Conservation (phyloP, 2,888 invertebrate species). For the Brenthis daphne region DNA sequence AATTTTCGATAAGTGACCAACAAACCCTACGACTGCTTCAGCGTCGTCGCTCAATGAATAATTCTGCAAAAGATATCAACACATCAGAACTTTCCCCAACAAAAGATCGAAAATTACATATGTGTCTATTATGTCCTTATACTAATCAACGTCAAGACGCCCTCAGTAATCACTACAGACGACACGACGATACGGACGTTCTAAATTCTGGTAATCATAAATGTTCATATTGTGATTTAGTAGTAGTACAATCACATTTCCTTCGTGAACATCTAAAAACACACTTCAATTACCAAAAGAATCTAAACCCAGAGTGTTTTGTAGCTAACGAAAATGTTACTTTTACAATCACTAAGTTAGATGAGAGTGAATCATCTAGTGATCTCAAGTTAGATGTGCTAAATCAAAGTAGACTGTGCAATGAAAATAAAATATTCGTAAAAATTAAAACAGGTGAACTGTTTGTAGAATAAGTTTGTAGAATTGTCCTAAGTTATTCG, state of each 20-base stretch:
- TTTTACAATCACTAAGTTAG: slow-evolving; percentile 77
- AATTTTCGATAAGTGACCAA: slow-evolving; percentile 83
- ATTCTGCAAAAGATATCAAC: slow-evolving; percentile 60
- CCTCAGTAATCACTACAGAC: slow-evolving; percentile 88
- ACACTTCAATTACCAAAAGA: slow-evolving; percentile 86
- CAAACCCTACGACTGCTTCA: slow-evolving; percentile 84
- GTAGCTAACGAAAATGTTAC: slow-evolving; percentile 83
- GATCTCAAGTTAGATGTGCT: slow-evolving; percentile 70
- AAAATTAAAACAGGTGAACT: slow-evolving; percentile 71
- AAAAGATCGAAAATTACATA: slow-evolving; percentile 84
- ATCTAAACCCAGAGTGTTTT: slow-evolving; percentile 81
- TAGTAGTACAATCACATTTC: slow-evolving; percentile 87
- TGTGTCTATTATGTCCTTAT: slow-evolving; percentile 91
- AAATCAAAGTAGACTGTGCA: slow-evolving; percentile 51
- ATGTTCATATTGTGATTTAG: slow-evolving; percentile 92
- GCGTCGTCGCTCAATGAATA: slow-evolving; percentile 73
- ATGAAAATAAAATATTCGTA: slow-evolving; percentile 69
- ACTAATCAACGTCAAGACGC: slow-evolving; percentile 87
- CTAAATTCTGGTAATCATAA: slow-evolving; percentile 82
- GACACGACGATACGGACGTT: slow-evolving; percentile 84
- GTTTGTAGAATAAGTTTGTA: slow-evolving; percentile 46
- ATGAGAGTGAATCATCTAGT: slow-evolving; percentile 60
- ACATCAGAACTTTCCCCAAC: slow-evolving; percentile 65
- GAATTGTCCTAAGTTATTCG: slow-evolving; percentile 28
- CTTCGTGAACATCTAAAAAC: slow-evolving; percentile 90